Conservation (phyloP, 2,888 invertebrate species). For the Epistrophella euchroma region DNA sequence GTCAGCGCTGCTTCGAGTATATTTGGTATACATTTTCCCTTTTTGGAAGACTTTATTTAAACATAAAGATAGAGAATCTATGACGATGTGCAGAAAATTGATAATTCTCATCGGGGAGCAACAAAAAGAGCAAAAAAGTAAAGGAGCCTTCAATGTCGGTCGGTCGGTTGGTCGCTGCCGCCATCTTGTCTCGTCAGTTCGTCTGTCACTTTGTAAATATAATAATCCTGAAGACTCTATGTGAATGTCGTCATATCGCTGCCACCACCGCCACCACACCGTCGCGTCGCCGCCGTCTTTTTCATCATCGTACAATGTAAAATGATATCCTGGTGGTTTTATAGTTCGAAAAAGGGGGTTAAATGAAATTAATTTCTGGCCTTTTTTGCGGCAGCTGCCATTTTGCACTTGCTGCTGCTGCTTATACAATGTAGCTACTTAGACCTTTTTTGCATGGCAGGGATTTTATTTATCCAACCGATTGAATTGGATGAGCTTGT, state of each 20-base stretch:
- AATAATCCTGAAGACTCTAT: slow-evolving; percentile 53
- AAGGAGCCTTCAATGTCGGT: slow-evolving; percentile 13
- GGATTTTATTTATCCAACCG: slow-evolving; percentile 70
- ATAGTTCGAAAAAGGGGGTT: slow-evolving; percentile 53
- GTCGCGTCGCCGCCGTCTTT: slow-evolving; percentile 18
- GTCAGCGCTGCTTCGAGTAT: slow-evolving; percentile 4
- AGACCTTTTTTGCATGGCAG: slow-evolving; percentile 45
- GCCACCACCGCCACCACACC: neutral
- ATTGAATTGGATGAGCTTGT: slow-evolving; percentile 72
- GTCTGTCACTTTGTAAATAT: slow-evolving; percentile 44
- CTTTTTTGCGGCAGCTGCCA: slow-evolving; percentile 68
- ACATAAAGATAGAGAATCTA: slow-evolving; percentile 2
- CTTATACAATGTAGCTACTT: no score
- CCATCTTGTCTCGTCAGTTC: slow-evolving; percentile 28
- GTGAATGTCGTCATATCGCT: slow-evolving; percentile 8
- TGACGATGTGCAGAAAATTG: slow-evolving; percentile 40
- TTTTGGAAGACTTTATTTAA: neutral
- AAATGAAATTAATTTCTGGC: slow-evolving; percentile 71
- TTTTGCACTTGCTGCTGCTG: slow-evolving; percentile 33
- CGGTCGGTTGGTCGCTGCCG: neutral
- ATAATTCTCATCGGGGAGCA: slow-evolving; percentile 48
- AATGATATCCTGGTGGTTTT: slow-evolving; percentile 53
- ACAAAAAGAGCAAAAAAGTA: slow-evolving; percentile 57
- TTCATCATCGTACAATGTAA: slow-evolving; percentile 45
- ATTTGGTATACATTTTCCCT: neutral